These are phyloP conservation scores for Nebria salina DNA, from an alignment of 2,888 invertebrate genomes.

Conservation along the genomic window DNA sequence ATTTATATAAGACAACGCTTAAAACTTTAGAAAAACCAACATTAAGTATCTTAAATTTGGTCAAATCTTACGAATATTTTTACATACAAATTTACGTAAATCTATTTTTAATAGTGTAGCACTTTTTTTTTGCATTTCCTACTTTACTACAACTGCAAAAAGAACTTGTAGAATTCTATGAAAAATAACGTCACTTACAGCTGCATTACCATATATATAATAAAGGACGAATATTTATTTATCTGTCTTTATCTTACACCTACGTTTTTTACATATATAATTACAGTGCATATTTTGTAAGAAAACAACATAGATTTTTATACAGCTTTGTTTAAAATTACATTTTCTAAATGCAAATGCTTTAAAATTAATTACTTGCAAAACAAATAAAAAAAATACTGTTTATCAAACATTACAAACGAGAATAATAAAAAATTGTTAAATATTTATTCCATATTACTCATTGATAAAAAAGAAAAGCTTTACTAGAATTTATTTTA, in stretches of 20 bases:
- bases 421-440: no score
- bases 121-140: background rate
- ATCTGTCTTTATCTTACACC: constrained; percentile 3
- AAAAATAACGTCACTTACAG: no score
- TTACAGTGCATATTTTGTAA: constrained; percentile 11
- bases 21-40: no score
- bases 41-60: no score
- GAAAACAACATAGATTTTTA: background rate
- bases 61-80: no score
- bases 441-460: no score
- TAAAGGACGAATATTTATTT: background rate
- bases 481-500: no score
- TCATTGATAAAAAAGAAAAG: no score
- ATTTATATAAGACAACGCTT: no score
- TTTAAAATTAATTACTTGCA: background rate
- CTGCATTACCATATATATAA: no score
- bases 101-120: background rate
- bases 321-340: background rate
- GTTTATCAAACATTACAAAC: background rate
- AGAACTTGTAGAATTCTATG: background rate
- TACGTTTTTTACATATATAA: constrained; percentile 5
- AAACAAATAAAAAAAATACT: background rate
- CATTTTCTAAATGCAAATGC: constrained; percentile 1
- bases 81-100: background rate
- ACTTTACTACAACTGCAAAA: background rate